Conservation (phyloP, 2,113 vertebrate species). For the Tor tambroides region DNA sequence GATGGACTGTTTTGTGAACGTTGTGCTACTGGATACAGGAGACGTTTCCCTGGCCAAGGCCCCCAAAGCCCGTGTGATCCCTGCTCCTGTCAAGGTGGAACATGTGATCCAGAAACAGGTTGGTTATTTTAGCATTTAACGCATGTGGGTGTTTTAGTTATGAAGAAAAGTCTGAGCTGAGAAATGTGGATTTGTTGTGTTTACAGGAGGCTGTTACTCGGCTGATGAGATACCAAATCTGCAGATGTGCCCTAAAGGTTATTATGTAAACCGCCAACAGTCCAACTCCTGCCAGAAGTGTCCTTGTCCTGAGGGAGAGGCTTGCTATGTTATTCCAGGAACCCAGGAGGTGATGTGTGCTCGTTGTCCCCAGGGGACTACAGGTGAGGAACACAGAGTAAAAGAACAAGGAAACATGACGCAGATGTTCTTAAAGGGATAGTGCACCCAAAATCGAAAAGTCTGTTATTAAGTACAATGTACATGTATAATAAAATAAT, state of each 20-base stretch:
- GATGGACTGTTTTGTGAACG: constrained; percentile 84
- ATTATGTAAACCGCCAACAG: constrained; percentile 76
- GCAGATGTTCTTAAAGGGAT: background rate
- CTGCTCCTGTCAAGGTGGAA: constrained; percentile 83
- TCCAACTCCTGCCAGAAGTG: constrained; percentile 75
- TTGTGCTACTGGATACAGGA: constrained; percentile 83
- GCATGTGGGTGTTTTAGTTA: background rate
- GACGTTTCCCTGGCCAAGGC: constrained; percentile 67
- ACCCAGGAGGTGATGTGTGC: constrained; percentile 76
- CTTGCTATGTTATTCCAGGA: constrained; percentile 75
- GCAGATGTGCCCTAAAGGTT: constrained; percentile 76
- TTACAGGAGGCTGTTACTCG: constrained; percentile 83
- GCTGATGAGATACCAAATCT: constrained; percentile 77
- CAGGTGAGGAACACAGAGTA: constrained; percentile 72
- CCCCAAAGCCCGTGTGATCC: constrained; percentile 81
- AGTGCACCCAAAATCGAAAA: background rate
- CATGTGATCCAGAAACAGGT: constrained; percentile 89
- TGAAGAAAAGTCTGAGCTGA: background rate
- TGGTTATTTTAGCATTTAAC: background rate
- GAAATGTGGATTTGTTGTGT: background rate
- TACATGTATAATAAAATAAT: background rate
- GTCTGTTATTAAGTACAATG: background rate
- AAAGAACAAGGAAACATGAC: background rate
- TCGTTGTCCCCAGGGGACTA: constrained; percentile 79
- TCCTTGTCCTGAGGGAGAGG: constrained; percentile 76